Conservation (phyloP, 2,113 vertebrate species). For the Ctenomys sociabilis region DNA sequence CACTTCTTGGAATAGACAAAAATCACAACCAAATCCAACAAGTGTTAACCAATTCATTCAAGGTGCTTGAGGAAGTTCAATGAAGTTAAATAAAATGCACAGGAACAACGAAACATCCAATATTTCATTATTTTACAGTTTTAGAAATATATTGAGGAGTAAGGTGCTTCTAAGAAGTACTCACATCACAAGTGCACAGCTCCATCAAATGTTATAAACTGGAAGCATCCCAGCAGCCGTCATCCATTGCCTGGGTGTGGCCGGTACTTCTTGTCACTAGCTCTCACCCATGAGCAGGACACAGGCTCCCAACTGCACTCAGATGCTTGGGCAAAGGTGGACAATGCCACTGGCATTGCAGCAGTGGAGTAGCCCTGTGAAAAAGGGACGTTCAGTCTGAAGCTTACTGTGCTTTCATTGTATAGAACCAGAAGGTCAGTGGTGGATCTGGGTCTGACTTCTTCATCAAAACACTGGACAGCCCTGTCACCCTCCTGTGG, state of each 20-base stretch:
- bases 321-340: background rate
- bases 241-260: background rate
- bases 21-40: background rate
- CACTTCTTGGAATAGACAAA: background rate
- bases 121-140: background rate
- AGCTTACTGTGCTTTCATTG: background rate
- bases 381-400: background rate
- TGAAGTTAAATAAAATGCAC: background rate
- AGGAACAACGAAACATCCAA: background rate
- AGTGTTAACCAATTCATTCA: background rate
- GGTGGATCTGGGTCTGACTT: background rate
- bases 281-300: background rate
- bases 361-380: background rate
- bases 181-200: background rate
- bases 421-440: background rate
- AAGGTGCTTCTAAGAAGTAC: background rate
- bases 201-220: background rate
- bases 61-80: background rate
- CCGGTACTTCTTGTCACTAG: background rate
- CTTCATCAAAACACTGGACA: too few relatives aligned
- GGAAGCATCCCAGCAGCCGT: background rate
- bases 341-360: background rate
- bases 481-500: background rate
- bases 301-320: background rate
- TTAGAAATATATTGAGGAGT: background rate